Percentiles rank a stretch among this genome's conserved stretches.
phyloP scores from a whole-genome alignment of 2,113 vertebrate genomes.

The Nasalis larvatus region DNA sequence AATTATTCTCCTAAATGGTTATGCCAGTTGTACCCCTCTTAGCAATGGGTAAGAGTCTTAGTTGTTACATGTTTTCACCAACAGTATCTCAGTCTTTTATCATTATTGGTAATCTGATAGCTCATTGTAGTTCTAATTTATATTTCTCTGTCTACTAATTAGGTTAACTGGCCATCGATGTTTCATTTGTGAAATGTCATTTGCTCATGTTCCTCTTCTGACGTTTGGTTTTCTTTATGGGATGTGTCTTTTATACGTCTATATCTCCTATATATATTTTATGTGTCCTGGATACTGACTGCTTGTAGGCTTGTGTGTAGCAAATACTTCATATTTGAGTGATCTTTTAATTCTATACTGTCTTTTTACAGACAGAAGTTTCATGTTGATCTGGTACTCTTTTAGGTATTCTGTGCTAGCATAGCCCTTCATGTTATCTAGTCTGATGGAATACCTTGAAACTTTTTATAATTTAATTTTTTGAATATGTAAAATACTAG shows the following conservation, averaged over 20 bases:
- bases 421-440: not conserved
- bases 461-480: not conserved
- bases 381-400: not conserved
- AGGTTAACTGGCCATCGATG: not conserved
- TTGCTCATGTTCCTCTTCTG: not conserved
- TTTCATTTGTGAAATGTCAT: constrained; percentile 8
- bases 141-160: constrained; percentile 1
- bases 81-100: not conserved
- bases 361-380: not conserved
- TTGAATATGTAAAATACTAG: not conserved
- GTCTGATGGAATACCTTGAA: not conserved
- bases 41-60: not conserved
- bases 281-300: not conserved
- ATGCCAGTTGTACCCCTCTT: not conserved
- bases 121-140: not conserved
- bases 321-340: not conserved
- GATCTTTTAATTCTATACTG: not conserved
- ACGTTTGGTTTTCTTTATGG: not conserved
- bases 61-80: not conserved
- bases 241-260: not conserved
- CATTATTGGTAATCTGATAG: not conserved
- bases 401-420: not conserved
- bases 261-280: not conserved
- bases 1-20: not conserved
- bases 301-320: not conserved